Evolutionary conservation across 2,113 vertebrate species (phyloP).

Genomic region (Lampris megalopsis): DNA sequence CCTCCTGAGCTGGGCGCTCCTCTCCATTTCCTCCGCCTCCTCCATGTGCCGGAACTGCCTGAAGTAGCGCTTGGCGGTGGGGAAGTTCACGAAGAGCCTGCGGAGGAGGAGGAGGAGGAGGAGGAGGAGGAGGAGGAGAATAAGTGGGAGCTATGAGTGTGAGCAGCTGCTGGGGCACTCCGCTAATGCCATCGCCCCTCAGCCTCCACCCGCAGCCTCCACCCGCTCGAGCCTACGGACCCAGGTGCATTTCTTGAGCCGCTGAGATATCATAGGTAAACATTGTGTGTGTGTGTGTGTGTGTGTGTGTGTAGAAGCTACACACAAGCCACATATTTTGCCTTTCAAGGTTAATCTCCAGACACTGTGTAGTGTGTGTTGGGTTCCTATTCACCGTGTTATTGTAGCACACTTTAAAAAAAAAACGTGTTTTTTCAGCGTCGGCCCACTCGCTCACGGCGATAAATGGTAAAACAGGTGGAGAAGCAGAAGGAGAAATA

Average conservation of each 20-base stretch:
- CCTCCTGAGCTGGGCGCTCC: constrained; percentile 85
- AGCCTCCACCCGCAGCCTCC: constrained; percentile 2
- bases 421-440: background rate
- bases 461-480: constrained; percentile 1
- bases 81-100: constrained; percentile 95
- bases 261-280: constrained; percentile 57
- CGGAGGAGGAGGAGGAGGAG: constrained; percentile 18
- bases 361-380: constrained; percentile 1
- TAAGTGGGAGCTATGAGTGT: constrained; percentile 19
- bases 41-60: constrained; percentile 88
- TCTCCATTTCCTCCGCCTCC: constrained; percentile 75
- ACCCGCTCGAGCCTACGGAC: constrained; percentile 25
- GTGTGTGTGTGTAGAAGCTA: background rate
- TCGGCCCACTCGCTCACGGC: background rate
- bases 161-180: constrained; percentile 8
- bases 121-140: constrained; percentile 8
- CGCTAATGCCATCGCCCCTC: constrained; percentile 28
- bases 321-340: constrained; percentile 34
- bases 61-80: constrained; percentile 93
- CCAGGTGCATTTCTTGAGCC: constrained; percentile 16
- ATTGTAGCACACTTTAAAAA: background rate
- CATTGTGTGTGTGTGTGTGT: background rate
- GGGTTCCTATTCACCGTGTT: too few species aligned
- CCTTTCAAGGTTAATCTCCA: constrained; percentile 47
- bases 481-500: background rate